These are phyloP conservation scores for Rhincodon typus DNA, from an alignment of 2,797 vertebrate species.

Conservation along the genomic window DNA sequence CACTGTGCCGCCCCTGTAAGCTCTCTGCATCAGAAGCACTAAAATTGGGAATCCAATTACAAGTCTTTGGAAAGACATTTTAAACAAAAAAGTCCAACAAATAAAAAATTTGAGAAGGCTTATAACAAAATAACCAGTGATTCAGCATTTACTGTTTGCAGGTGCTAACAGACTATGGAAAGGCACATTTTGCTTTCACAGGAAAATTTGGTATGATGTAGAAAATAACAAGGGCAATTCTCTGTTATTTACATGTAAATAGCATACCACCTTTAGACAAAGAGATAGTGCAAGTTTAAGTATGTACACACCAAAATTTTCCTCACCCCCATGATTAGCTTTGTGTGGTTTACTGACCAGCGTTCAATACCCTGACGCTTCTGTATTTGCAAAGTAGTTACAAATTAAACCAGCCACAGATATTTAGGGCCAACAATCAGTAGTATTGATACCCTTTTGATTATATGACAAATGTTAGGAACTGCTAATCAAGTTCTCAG, in stretches of 20 bases:
- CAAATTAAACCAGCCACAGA: background rate
- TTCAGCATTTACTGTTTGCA: background rate
- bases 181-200: background rate
- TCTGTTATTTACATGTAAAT: background rate
- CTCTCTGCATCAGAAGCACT: background rate
- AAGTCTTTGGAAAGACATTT: background rate
- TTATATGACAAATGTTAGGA: background rate
- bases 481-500: background rate
- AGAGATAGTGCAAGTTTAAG: background rate
- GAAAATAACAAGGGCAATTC: no score
- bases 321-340: background rate
- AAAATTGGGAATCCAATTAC: background rate
- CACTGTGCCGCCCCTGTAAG: background rate
- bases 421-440: background rate
- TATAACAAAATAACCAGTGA: background rate
- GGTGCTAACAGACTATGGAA: background rate
- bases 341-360: background rate
- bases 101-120: background rate
- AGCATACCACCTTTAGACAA: background rate
- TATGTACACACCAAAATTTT: background rate
- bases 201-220: no score
- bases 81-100: background rate
- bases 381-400: background rate
- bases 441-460: background rate
- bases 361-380: background rate